A percentile compares a stretch with the other conserved stretches of the same genome.
phyloP scores from a whole-genome alignment of 2,888 invertebrate genomes.

The Caenorhabditis sp. region DNA sequence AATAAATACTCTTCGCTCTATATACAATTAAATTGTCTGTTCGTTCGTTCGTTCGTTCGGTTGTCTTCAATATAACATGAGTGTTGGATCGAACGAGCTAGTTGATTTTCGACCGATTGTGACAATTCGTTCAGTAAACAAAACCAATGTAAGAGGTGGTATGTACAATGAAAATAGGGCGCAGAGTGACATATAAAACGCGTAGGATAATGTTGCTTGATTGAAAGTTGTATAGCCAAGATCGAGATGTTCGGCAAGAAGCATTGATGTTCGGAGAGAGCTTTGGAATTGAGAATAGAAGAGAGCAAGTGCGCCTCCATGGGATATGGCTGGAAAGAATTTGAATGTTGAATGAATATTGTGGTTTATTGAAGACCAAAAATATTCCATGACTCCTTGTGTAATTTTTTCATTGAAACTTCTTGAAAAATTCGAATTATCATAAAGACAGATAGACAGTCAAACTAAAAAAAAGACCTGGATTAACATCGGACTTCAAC shows the following conservation, averaged over 20 bases:
- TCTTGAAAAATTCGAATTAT: too few relatives aligned
- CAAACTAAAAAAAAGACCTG: too few relatives aligned
- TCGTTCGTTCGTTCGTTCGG: too few relatives aligned
- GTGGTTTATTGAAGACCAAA: too few relatives aligned
- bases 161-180: constrained; percentile 26
- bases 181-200: constrained; percentile 33
- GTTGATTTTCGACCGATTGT: constrained; percentile 3
- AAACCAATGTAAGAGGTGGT: constrained; percentile 33
- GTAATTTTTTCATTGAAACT: too few relatives aligned
- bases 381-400: too few relatives aligned
- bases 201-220: constrained; percentile 29
- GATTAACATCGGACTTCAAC: too few relatives aligned
- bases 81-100: constrained; percentile 33
- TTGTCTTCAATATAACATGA: constrained; percentile 28
- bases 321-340: constrained; percentile 41
- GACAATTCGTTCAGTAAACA: constrained; percentile 27
- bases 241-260: constrained; percentile 51
- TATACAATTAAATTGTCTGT: too few relatives aligned
- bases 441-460: too few relatives aligned
- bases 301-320: constrained; percentile 42
- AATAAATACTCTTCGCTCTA: too few relatives aligned
- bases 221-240: constrained; percentile 49
- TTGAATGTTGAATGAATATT: too few relatives aligned
- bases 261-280: constrained; percentile 46
- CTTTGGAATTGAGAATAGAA: constrained; percentile 52